These are phyloP conservation scores for Dendrocincla fuliginosa DNA, from an alignment of 2,797 vertebrate species.

Conservation along the genomic window DNA sequence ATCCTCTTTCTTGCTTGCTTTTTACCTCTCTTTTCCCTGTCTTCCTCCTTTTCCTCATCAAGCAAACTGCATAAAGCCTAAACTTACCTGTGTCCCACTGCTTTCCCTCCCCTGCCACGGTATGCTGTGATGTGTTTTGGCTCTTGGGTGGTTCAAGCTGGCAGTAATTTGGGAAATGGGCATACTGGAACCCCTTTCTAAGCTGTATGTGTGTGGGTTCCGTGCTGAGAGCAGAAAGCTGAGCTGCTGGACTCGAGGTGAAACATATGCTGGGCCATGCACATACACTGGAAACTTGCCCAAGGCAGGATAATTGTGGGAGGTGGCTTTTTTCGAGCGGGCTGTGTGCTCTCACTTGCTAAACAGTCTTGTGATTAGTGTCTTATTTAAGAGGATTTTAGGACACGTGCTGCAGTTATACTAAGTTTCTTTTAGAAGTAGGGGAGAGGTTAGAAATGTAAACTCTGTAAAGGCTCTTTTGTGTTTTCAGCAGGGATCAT, in stretches of 20 bases:
- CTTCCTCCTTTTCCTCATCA: not conserved
- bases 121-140: not conserved
- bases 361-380: slow-evolving; percentile 46
- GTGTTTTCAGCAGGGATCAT: not conserved
- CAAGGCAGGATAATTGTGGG: not conserved
- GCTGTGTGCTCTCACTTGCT: not conserved
- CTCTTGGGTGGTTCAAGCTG: not conserved
- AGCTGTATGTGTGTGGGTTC: not conserved
- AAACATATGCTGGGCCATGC: not conserved
- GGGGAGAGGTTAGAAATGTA: not conserved
- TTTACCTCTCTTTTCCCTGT: not conserved
- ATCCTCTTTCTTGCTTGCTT: not conserved
- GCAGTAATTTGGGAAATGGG: not conserved
- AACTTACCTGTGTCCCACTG: not conserved
- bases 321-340: rapidly evolving
- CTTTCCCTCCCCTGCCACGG: not conserved
- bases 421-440: not conserved
- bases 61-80: not conserved
- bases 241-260: not conserved
- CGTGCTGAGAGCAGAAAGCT: not conserved
- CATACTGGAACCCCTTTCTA: not conserved
- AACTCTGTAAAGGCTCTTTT: not conserved
- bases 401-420: slow-evolving; percentile 2
- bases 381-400: slow-evolving; percentile 52
- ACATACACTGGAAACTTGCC: slow-evolving; percentile 11